phyloP scores from a whole-genome alignment of 2,797 vertebrate genomes.

The Ctenopoma kingsleyae region DNA sequence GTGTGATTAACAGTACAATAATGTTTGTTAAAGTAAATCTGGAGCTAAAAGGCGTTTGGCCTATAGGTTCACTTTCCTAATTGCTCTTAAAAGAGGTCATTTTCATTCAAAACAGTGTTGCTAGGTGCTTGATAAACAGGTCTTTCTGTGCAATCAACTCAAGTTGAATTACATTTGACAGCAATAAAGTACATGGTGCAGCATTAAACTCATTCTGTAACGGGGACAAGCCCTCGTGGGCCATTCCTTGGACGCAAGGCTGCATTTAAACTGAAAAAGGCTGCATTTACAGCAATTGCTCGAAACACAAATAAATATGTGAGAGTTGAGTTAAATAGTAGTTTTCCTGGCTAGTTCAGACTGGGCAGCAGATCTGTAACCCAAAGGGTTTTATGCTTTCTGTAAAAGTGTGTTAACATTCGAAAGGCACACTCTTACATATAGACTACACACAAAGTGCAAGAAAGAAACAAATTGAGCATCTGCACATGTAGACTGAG shows the following conservation, averaged over 20 bases:
- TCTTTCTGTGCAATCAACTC: slow-evolving; percentile 77
- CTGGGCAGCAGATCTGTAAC: slow-evolving; percentile 60
- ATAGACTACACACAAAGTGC: slow-evolving; percentile 9
- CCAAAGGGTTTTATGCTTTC: slow-evolving; percentile 46
- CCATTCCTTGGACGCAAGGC: slow-evolving; percentile 69
- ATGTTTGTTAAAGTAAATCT: slow-evolving; percentile 68
- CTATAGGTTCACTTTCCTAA: slow-evolving; percentile 75
- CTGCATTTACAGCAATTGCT: slow-evolving; percentile 70
- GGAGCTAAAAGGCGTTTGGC: slow-evolving; percentile 70
- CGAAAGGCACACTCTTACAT: slow-evolving; percentile 7
- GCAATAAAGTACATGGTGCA: slow-evolving; percentile 75
- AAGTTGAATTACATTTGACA: slow-evolving; percentile 76
- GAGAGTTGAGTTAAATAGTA: slow-evolving; percentile 55
- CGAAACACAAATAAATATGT: slow-evolving; percentile 71
- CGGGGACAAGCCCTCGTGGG: slow-evolving; percentile 56
- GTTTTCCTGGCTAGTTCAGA: slow-evolving; percentile 62
- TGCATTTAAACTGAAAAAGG: slow-evolving; percentile 70
- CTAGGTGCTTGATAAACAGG: slow-evolving; percentile 81
- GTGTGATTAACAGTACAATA: slow-evolving; percentile 61
- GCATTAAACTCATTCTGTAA: slow-evolving; percentile 66
- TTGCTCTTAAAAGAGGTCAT: slow-evolving; percentile 77
- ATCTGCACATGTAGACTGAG: slow-evolving; percentile 18
- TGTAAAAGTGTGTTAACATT: slow-evolving; percentile 11
- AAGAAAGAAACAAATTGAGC: slow-evolving; percentile 30
- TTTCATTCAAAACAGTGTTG: slow-evolving; percentile 81